These are phyloP conservation scores for Bombus balteatus DNA, from an alignment of 1,140 invertebrate genomes.

Conservation along the genomic window DNA sequence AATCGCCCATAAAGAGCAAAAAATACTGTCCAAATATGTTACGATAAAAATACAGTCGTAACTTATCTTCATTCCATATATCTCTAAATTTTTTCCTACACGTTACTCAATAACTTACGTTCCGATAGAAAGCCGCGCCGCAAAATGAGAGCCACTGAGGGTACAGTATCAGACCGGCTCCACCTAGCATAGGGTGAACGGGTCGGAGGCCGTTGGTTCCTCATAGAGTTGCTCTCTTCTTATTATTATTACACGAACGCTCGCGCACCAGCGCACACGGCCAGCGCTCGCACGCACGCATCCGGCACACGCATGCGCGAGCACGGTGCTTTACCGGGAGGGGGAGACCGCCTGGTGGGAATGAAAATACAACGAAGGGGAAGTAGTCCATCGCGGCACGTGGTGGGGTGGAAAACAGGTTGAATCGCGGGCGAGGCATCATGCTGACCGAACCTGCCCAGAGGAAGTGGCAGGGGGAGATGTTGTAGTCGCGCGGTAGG, in stretches of 20 bases:
- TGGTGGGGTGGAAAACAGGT: conserved; percentile 77
- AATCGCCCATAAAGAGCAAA: neutral
- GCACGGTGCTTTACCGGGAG: conserved; percentile 32
- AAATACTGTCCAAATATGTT: neutral
- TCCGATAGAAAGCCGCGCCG: neutral
- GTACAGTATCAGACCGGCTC: conserved; percentile 80
- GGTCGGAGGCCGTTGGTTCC: conserved; percentile 81
- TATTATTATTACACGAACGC: conserved; percentile 79
- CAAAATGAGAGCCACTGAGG: conserved; percentile 73
- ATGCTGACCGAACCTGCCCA: conserved; percentile 57
- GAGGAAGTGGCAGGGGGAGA: conserved; percentile 31
- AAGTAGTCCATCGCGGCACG: conserved; percentile 39
- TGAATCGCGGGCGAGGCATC: conserved; percentile 78
- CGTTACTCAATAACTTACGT: no score
- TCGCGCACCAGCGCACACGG: conserved; percentile 60
- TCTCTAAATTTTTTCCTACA: neutral
- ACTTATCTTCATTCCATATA: no score
- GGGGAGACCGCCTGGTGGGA: conserved; percentile 44
- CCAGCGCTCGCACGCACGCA: conserved; percentile 54
- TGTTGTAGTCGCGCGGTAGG: conserved; percentile 35
- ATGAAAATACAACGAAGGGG: conserved; percentile 50
- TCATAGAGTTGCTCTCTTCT: conserved; percentile 81
- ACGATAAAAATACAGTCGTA: neutral
- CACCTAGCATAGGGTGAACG: conserved; percentile 81
- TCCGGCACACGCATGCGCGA: conserved; percentile 61